Evolutionary conservation across 2,113 vertebrate species (phyloP), one percentile per base, ranked within the genome.

Genomic region (Trogon surrucura): DNA sequence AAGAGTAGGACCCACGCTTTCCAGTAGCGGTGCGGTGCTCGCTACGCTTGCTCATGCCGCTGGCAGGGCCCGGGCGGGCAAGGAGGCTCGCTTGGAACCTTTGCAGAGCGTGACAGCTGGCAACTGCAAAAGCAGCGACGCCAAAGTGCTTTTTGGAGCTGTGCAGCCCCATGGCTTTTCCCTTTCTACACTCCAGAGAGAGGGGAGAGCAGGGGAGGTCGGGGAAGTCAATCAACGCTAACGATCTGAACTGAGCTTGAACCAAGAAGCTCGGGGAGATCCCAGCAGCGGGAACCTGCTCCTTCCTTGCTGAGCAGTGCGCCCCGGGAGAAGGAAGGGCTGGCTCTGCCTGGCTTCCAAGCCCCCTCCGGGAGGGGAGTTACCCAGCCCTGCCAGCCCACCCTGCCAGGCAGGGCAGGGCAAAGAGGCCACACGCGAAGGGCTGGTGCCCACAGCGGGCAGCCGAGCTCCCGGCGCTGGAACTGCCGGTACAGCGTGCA

Each of bases 81-180:
- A 62, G 62, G 70, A 86, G 88, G 62, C 64, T 77, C 3, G 2
- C 82, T 66, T 65, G 20, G n/a, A 84, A 66, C 64, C 58, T 69
- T 36, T 29, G 60, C 75, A 89, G 74, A 73, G 67, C 19, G 44
- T 66, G 67, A 82, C 67, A 88, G 88, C 81, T 79, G 93, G 64
- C 1, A 0, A 77, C 93, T 90, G 93, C 81, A 67, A 53, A 83
- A 95, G 95, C 88, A 96, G 92, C 83, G 53, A 80, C 10, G 79
- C 90, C 95, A 95, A 93, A 90, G 95, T 86, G 92, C 90, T 78
- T 94, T 71, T 45, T 57, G 95, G 95, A 95, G 85, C 92, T 71
- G 47, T 41, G 79, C 7, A 48, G 77, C 92, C 72, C 95, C 91
- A 81, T 53, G 75, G 90, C 95, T 94, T 91, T 86, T 90, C 95